Conservation (phyloP, 1,140 invertebrate genomes). For the Colletes latitarsis region DNA sequence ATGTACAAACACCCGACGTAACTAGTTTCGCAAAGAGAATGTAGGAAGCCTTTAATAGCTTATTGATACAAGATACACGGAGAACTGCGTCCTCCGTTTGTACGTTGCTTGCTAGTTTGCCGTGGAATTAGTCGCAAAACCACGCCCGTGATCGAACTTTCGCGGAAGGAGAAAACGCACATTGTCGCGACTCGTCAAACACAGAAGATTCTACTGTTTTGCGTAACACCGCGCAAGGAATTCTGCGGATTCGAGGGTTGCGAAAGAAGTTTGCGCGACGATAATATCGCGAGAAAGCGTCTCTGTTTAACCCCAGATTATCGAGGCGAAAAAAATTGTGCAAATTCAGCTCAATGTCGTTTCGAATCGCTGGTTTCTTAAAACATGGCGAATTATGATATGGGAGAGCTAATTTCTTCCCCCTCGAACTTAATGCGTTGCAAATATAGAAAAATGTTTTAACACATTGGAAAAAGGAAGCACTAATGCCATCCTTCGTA, state of each 20-base stretch:
- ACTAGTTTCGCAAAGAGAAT: not conserved
- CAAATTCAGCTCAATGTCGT: too few species aligned
- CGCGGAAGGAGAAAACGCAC: conserved; percentile 44
- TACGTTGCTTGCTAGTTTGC: conserved; percentile 34
- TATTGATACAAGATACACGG: conserved; percentile 9
- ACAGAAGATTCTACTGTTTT: conserved; percentile 37
- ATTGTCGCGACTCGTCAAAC: conserved; percentile 46
- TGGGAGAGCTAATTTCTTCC: too few species aligned
- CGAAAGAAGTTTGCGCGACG: not conserved
- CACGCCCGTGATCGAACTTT: not conserved
- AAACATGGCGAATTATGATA: too few species aligned
- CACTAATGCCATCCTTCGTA: too few species aligned
- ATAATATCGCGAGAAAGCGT: not conserved
- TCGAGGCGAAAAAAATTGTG: too few species aligned
- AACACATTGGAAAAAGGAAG: too few species aligned
- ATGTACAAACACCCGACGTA: too few species aligned
- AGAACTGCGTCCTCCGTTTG: conserved; percentile 10
- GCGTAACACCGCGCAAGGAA: conserved; percentile 19
- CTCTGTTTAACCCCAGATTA: not conserved
- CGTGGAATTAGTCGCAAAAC: conserved; percentile 36
- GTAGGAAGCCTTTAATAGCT: not conserved
- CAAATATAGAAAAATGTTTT: too few species aligned
- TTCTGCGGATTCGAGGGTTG: not conserved
- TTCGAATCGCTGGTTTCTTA: too few species aligned
- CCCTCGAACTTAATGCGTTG: too few species aligned